Conservation (phyloP, 2,797 vertebrate genomes). For the Selene dorsalis region DNA sequence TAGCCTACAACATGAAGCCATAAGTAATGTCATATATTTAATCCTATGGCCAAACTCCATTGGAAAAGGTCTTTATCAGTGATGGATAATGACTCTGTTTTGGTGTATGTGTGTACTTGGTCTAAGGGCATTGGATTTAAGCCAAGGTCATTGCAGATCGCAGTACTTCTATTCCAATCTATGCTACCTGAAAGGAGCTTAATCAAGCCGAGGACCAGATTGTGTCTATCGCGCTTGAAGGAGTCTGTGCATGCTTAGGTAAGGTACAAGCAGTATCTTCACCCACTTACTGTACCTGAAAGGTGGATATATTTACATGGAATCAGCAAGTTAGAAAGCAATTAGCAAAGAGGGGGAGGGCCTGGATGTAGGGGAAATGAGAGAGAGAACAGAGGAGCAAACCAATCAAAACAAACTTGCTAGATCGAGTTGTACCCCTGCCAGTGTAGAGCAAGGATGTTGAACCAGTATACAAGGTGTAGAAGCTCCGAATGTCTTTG, state of each 20-base stretch:
- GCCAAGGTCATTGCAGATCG: too few species aligned
- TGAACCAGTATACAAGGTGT: slow-evolving; percentile 30
- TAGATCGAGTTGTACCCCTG: slow-evolving; percentile 10
- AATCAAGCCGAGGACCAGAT: not conserved
- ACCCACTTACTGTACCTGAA: slow-evolving; percentile 1
- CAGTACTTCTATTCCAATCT: not conserved
- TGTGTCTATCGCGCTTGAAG: not conserved
- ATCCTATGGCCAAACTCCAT: not conserved
- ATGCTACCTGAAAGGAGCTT: not conserved
- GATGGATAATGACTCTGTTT: not conserved
- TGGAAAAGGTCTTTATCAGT: not conserved
- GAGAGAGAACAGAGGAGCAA: not conserved
- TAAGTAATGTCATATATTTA: not conserved
- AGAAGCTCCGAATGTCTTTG: slow-evolving; percentile 22
- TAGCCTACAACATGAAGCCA: not conserved
- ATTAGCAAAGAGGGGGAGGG: not conserved
- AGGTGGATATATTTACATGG: not conserved
- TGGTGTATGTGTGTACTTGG: too few species aligned
- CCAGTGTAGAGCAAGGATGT: slow-evolving; percentile 1
- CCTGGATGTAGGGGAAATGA: not conserved
- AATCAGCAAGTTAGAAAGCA: not conserved
- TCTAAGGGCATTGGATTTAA: too few species aligned
- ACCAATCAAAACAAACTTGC: slow-evolving; percentile 31
- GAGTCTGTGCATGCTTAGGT: not conserved
- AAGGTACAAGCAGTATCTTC: not conserved